Percentiles rank a stretch among this genome's conserved stretches.
These are phyloP conservation scores for Matsumurasca onukii DNA, from an alignment of 1,140 invertebrate species.

Conservation along the genomic window DNA sequence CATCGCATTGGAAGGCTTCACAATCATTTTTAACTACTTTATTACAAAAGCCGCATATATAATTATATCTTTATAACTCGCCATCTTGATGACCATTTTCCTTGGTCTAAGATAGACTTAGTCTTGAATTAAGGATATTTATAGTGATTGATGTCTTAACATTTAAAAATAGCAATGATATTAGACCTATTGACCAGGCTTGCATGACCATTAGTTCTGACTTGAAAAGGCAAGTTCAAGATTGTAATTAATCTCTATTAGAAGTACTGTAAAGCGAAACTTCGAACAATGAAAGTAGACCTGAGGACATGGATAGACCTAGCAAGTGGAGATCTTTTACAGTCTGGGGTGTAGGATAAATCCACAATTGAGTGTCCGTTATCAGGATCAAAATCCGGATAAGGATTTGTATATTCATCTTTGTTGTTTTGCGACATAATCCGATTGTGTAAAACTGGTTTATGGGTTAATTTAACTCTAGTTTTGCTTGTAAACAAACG, in stretches of 20 bases:
- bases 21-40: too few species aligned
- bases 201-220: not conserved
- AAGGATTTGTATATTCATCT: constrained; percentile 20
- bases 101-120: too few species aligned
- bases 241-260: not conserved
- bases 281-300: not conserved
- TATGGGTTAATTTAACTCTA: not conserved
- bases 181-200: not conserved
- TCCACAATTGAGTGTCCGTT: constrained; percentile 8
- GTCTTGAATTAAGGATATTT: too few species aligned
- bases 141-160: too few species aligned
- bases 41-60: too few species aligned
- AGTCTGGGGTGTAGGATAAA: not conserved
- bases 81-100: too few species aligned
- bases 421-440: not conserved
- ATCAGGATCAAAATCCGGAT: constrained; percentile 8
- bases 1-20: too few species aligned
- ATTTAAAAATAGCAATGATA: too few species aligned
- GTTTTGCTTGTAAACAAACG: not conserved
- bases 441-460: not conserved
- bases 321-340: too few species aligned
- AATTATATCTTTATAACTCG: too few species aligned
- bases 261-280: not conserved
- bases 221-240: not conserved
- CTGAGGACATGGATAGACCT: not conserved